Evolutionary conservation across 2,888 invertebrate genomes (phyloP).

Genomic region (Cheilosia vulpina): DNA sequence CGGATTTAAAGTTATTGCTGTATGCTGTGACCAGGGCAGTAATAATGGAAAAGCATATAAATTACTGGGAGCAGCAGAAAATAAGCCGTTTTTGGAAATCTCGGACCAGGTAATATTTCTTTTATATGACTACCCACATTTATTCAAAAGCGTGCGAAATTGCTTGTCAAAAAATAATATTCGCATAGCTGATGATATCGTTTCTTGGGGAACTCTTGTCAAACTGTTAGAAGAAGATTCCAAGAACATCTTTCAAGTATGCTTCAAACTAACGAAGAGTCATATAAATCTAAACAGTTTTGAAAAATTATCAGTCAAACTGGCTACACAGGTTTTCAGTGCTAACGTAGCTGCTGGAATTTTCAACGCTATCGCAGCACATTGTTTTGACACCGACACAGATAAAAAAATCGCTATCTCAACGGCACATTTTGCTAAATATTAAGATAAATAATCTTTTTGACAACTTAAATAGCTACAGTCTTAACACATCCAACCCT

Average conservation of each 20-base stretch:
- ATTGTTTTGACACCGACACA: not conserved
- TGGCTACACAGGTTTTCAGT: constrained; percentile 1
- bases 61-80: too few species aligned
- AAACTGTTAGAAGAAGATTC: too few species aligned
- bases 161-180: not conserved
- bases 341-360: not conserved
- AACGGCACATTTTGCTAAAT: too few species aligned
- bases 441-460: too few species aligned
- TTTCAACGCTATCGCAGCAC: not conserved
- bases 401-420: not conserved
- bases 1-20: too few species aligned
- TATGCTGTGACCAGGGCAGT: too few species aligned
- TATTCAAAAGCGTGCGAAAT: constrained; percentile 7
- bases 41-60: too few species aligned
- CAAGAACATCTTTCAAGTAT: too few species aligned
- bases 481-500: constrained; percentile 4
- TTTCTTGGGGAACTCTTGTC: too few species aligned
- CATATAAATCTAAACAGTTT: too few species aligned
- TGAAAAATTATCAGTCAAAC: not conserved
- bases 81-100: not conserved
- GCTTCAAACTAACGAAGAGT: too few species aligned
- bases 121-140: not conserved
- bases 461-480: too few species aligned
- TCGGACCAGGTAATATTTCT: not conserved
- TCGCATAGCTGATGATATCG: not conserved